Evolutionary conservation across 2,113 vertebrate species (phyloP), one percentile per base, ranked within the genome.

Genomic region (Rhinoderma darwinii): DNA sequence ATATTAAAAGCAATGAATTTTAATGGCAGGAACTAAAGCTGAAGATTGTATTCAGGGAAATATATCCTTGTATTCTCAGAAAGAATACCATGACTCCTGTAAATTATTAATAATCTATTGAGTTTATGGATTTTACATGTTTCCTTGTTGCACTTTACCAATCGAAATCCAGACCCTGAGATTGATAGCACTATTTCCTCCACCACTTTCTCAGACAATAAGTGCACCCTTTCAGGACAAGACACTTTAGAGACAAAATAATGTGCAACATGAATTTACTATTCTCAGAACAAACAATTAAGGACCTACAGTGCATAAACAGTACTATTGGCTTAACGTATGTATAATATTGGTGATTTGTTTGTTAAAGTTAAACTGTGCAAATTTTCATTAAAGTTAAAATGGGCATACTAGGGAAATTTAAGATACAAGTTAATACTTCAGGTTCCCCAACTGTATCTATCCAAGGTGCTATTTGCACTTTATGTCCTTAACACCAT

Each of bases 51-150:
- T 79, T 79, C 76, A 82, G 37, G 51, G 27, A 66, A 82, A 17
- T 3, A 17, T 66, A 18, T 14, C 10, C 20, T 59, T 12, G 12
- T 14, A 44, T 82, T 82, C 79, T 66, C 25, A 39, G 79, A 82
- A 82, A 66, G 37, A 25, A 81, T 63, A 27, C 54, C 66, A 54
- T 25, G 43, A 79, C 27, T 61, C 39, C 51, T n/a, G 39, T 82
- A 82, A 66, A 66, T 82, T 82, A 82, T 82, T 82, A 63, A 82
- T 82, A 1, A 37, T 43, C 25, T 82, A 63, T 37, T 44, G 37
- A 43, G 51, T 15, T 82, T 66, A 82, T 66, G 30, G 79, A 82
- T 82, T 82, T 82, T 30, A 44, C 59, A 43, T 82, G 37, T 27
- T 47, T 56, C 39, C 41, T 63, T 47, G 25, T 82, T 44, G 79